phyloP scores from a whole-genome alignment of 2,888 invertebrate species.

The Panopea generosa region DNA sequence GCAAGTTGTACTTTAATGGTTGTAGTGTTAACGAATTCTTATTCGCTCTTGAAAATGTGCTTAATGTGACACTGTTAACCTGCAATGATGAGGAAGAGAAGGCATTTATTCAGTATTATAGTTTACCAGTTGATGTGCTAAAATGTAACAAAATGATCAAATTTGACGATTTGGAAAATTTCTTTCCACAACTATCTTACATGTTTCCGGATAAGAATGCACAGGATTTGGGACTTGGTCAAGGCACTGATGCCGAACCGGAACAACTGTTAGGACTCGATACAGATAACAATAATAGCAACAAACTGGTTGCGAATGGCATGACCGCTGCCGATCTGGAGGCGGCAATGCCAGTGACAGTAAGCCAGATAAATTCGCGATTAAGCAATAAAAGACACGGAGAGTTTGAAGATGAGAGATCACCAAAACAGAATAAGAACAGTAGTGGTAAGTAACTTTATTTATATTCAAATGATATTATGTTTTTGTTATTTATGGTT shows the following conservation, averaged over 20 bases:
- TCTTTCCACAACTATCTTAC: constrained; percentile 80
- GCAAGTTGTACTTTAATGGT: constrained; percentile 81
- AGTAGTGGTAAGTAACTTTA: no score
- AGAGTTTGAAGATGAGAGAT: no score
- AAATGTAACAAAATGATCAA: constrained; percentile 82
- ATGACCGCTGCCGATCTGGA: constrained; percentile 43
- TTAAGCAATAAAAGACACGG: no score
- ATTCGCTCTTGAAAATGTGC: constrained; percentile 78
- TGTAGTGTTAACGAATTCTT: constrained; percentile 80
- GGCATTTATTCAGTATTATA: constrained; percentile 82
- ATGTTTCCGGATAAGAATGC: constrained; percentile 74
- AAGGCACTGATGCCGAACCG: constrained; percentile 7
- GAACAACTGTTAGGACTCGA: not conserved
- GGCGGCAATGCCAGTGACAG: constrained; percentile 37
- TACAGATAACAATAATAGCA: constrained; percentile 25
- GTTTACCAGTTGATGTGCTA: constrained; percentile 79
- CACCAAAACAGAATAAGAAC: no score
- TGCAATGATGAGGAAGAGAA: constrained; percentile 80
- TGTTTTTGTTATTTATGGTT: no score
- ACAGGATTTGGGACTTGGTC: constrained; percentile 4
- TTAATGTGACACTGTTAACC: constrained; percentile 75
- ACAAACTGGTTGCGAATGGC: constrained; percentile 21
- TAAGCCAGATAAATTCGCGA: constrained; percentile 14
- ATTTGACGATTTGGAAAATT: constrained; percentile 77
- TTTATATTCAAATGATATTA: no score